These are phyloP conservation scores for Lagria hirta DNA, from an alignment of 2,888 invertebrate species.

Conservation along the genomic window DNA sequence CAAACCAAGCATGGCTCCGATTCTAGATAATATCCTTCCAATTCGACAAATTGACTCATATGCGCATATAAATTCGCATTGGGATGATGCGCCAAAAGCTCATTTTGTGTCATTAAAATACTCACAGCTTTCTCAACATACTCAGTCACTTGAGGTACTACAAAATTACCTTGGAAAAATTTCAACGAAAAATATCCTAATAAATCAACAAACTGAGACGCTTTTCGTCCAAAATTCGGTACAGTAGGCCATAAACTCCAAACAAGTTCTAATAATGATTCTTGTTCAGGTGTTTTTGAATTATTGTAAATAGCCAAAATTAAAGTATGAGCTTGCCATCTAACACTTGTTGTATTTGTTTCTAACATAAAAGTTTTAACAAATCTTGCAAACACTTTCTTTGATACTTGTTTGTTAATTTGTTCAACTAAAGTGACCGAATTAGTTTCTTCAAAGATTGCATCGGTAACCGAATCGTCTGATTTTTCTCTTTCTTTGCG, in stretches of 20 bases:
- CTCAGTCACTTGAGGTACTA: constrained; percentile 56
- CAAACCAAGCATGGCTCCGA: constrained; percentile 97
- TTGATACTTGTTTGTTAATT: constrained; percentile 67
- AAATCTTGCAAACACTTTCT: constrained; percentile 70
- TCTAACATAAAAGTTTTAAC: constrained; percentile 89
- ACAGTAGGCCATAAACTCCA: constrained; percentile 92
- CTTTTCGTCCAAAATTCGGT: constrained; percentile 88
- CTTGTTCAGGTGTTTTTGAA: constrained; percentile 75
- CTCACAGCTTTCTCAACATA: constrained; percentile 86
- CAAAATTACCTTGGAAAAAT: constrained; percentile 72
- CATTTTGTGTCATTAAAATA: constrained; percentile 85
- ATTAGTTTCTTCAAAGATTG: constrained; percentile 67
- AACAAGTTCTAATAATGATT: constrained; percentile 75
- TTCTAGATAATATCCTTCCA: constrained; percentile 95
- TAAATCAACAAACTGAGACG: constrained; percentile 95
- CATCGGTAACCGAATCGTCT: constrained; percentile 66
- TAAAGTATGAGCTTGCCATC: constrained; percentile 94
- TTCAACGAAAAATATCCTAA: constrained; percentile 93
- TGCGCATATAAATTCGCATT: constrained; percentile 92
- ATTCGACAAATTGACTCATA: constrained; percentile 89
- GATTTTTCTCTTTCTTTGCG: constrained; percentile 67
- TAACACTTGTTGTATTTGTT: constrained; percentile 87
- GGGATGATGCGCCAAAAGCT: constrained; percentile 85
- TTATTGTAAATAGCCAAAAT: constrained; percentile 85
- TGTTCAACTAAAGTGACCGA: constrained; percentile 70